Base-by-base conservation (phyloP, 2,888 invertebrate genomes). In the Oligia fasciuncula region DNA sequence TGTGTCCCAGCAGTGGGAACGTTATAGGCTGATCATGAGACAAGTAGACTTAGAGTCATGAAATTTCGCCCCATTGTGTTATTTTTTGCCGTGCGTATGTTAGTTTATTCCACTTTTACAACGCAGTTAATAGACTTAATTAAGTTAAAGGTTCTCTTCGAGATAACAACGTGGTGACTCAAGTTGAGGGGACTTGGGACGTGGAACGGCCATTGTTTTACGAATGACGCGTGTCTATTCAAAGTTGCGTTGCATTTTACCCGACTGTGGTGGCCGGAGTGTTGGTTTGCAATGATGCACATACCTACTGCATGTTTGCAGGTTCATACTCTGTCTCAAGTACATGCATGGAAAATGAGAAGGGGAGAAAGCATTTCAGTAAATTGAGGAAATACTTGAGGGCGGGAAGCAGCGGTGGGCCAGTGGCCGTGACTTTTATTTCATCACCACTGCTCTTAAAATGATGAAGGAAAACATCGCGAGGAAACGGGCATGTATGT, bases 181-280 rank as follows among this genome's bases (percentile, higher is more conserved):
- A 65, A 74, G 76, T 80, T 72, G 76, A 89, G 85, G 71, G 86
- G 77, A 74, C 89, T 89, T 80, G 63, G 80, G 70, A 78, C 79
- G 77, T 29, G 74, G 74, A 84, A 73, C 73, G 77, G 77, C 85
- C 76, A 88, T 90, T 91, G 91, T 91, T 85, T 88, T 83, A 57
- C 67, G 80, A 68, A 86, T 79, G 80, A 68, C 54, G 77, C 23
- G 54, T n/a, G 51, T 57, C 71, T 69, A 72, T 83, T 77, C 66
- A 76, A 83, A 68, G 40, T 76, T 63, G 8, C 67, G 67, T 54
- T 60, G 65, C 65, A 35, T 70, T 81, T 81, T 79, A 77, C 17
- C 17, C 63, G 14, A 79, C 35, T 63, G 17, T n/a, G 35, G 19
- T 1, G 29, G 14, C 19, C 0, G 23, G 35, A 43, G n/a, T 57